phyloP scores from a whole-genome alignment of 2,113 vertebrate genomes.

The Pogona vitticeps region DNA sequence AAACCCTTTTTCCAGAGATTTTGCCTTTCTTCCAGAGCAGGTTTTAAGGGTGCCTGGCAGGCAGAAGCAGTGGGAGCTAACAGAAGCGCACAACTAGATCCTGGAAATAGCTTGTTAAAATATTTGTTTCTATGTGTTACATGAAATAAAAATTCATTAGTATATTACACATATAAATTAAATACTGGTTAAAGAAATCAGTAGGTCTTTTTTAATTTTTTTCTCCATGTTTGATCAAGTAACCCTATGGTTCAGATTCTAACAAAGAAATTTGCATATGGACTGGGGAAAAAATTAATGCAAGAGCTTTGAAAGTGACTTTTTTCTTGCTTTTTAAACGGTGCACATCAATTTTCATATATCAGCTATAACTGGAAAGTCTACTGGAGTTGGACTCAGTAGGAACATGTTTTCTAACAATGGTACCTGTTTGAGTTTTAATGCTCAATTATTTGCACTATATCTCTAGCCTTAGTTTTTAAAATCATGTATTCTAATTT shows the following conservation, averaged over 20 bases:
- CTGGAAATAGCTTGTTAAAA: neutral
- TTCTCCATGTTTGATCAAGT: conserved; percentile 48
- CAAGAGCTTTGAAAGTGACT: conserved; percentile 5
- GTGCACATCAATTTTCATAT: conserved; percentile 20
- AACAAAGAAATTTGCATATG: conserved; percentile 32
- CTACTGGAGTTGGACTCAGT: neutral
- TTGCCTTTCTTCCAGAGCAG: too few species aligned
- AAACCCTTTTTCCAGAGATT: too few species aligned
- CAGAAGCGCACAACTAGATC: too few species aligned
- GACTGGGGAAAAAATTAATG: neutral
- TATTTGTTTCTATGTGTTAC: conserved; percentile 61
- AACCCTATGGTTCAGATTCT: conserved; percentile 32
- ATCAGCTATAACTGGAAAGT: neutral
- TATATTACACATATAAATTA: conserved; percentile 35
- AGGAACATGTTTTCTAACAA: neutral
- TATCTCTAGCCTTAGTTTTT: conserved; percentile 49
- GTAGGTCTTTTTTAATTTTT: conserved; percentile 46
- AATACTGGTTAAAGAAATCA: conserved; percentile 20
- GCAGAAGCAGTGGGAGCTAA: too few species aligned
- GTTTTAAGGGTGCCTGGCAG: too few species aligned
- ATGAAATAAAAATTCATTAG: neutral
- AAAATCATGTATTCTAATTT: conserved; percentile 46
- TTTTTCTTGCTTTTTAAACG: conserved; percentile 10
- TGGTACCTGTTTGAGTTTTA: neutral
- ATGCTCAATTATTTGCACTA: neutral